These are phyloP conservation scores for Macquaria australasica DNA, from an alignment of 2,113 vertebrate genomes.

Conservation along the genomic window DNA sequence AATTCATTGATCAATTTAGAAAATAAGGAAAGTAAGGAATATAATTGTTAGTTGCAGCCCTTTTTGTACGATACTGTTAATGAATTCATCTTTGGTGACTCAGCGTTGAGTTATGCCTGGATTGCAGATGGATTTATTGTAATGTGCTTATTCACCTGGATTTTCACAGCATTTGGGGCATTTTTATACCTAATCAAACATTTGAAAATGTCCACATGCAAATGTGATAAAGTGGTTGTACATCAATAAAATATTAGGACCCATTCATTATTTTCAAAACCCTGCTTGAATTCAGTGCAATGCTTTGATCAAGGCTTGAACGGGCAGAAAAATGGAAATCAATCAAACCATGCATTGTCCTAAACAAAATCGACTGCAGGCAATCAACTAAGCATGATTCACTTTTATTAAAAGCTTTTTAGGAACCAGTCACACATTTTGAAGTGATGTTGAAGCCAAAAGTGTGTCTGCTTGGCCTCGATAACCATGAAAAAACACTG, in stretches of 20 bases:
- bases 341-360: neutral
- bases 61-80: neutral
- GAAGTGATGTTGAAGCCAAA: slow-evolving; percentile 47
- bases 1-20: neutral
- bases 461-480: slow-evolving; percentile 16
- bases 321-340: neutral
- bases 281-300: neutral
- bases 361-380: slow-evolving; percentile 16
- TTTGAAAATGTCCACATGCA: neutral
- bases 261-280: neutral
- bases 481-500: slow-evolving; percentile 22
- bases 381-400: slow-evolving; percentile 40
- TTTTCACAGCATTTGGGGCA: neutral
- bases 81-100: neutral
- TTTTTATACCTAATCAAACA: neutral
- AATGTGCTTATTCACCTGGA: neutral
- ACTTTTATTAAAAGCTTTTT: slow-evolving; percentile 70
- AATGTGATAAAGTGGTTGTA: neutral
- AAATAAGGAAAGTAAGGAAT: neutral
- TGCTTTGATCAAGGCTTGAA: neutral
- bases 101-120: neutral
- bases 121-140: neutral
- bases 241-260: neutral
- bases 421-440: slow-evolving; percentile 57
- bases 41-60: neutral